phyloP scores from a whole-genome alignment of 2,113 vertebrate species.

The Hippocampus zosterae region DNA sequence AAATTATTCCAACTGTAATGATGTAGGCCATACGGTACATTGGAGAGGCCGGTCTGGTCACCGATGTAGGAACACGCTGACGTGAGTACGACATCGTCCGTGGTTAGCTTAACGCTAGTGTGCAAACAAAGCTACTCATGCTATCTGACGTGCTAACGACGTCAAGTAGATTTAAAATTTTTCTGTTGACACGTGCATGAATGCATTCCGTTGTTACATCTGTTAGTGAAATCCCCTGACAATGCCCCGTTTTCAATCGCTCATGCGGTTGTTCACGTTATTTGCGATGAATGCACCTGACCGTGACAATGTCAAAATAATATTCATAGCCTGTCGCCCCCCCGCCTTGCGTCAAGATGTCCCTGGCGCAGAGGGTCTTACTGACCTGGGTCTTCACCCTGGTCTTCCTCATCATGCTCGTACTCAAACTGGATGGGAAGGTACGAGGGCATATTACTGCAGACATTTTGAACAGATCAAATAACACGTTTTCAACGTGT shows the following conservation, averaged over 20 bases:
- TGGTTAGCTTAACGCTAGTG: conserved; percentile 25
- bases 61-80: conserved; percentile 7
- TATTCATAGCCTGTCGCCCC: background rate
- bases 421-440: conserved; percentile 91
- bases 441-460: background rate
- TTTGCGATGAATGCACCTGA: background rate
- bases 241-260: too few relatives aligned
- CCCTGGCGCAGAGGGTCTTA: conserved; percentile 94
- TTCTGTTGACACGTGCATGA: too few relatives aligned
- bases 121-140: conserved; percentile 26
- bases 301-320: background rate
- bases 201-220: background rate
- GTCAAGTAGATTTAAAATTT: background rate
- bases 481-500: background rate
- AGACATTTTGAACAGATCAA: background rate
- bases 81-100: conserved; percentile 20
- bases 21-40: background rate
- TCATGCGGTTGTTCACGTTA: too few relatives aligned
- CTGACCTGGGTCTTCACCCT: conserved; percentile 95
- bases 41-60: background rate
- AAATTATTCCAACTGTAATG: background rate
- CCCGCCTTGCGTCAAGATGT: conserved; percentile 79
- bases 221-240: too few relatives aligned
- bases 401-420: conserved; percentile 94
- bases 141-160: background rate